Evolutionary conservation across 2,797 vertebrate species (phyloP), one percentile per base, ranked within the genome.

Genomic region (Dendrocincla tyrannina): DNA sequence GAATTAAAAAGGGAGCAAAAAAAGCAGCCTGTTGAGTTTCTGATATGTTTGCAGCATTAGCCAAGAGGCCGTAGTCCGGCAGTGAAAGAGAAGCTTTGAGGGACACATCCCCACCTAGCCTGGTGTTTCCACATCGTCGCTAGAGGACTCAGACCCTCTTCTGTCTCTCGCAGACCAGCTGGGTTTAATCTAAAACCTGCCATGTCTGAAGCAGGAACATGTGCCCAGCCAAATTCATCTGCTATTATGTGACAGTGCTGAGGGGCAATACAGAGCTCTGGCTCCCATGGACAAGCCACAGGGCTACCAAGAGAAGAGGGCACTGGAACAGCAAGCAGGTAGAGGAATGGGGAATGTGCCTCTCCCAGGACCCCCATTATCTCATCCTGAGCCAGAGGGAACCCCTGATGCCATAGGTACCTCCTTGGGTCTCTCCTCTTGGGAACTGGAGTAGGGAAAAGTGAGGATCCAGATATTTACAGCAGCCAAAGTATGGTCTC

Each of bases 11-110:
- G 5, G 22, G 1, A 3, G 2, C 7, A 6, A 12, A 10, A 18
- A 16, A 67, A 93, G 55, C 81, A 95, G 89, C 93, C 66, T 32
- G 44, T 62, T 88, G 77, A 74, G 84, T 55, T 96, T 92, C 85
- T 67, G 93, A 96, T 97, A 96, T 95, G 96, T 93, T 94, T 84
- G 85, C 96, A 95, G 88, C 33, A 1, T 85, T 69, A 84, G 92
- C 89, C 64, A 78, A 87, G 87, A 93, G 93, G 92, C 83, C 33
- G 44, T 41, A 20, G 42, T 81, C 76, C 9, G 55, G 82, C 92
- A 91, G 84, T 44, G 78, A 74, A 80, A 72, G 70, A 49, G 22
- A 53, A 92, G 83, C 35, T 84, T 82, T 55, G 68, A 64, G 77
- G 85, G 89, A 76, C 72, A 67, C 66, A 39, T 86, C 44, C 81